Conservation (phyloP, 2,888 invertebrate species). For the Aspidiotus destructor region DNA sequence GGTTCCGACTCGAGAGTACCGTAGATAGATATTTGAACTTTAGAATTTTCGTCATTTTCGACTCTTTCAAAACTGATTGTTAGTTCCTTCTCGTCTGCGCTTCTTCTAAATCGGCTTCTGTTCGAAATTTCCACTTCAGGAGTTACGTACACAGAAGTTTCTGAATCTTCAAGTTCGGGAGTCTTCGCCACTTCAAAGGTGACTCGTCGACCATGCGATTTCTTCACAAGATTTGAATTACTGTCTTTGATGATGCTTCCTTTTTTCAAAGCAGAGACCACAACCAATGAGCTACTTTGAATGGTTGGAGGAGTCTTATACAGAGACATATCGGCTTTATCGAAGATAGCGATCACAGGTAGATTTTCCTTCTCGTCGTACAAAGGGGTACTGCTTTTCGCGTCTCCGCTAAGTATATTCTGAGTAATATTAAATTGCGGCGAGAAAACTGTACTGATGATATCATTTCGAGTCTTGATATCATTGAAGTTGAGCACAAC, state of each 20-base stretch:
- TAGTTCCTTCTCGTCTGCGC: no score
- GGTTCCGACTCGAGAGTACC: background rate
- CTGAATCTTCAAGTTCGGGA: background rate
- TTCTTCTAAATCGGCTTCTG: no score
- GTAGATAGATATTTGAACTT: background rate
- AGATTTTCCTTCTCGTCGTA: slow-evolving; percentile 12
- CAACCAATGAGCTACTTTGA: slow-evolving; percentile 1
- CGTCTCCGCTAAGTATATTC: slow-evolving; percentile 3
- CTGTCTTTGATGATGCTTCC: background rate
- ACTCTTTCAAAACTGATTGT: background rate
- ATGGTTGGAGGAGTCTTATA: background rate
- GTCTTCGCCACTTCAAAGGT: slow-evolving; percentile 1
- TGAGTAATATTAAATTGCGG: slow-evolving; percentile 12
- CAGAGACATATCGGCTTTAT: background rate
- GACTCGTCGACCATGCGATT: slow-evolving; percentile 9
- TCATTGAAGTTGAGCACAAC: background rate
- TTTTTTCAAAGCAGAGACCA: slow-evolving; percentile 10
- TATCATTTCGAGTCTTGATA: background rate
- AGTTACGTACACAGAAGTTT: slow-evolving; percentile 11
- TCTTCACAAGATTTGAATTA: background rate
- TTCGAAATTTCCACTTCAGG: background rate
- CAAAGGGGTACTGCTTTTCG: slow-evolving; percentile 19
- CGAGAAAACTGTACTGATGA: slow-evolving; percentile 10
- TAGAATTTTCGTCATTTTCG: background rate
- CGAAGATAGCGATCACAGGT: background rate